phyloP scores from a whole-genome alignment of 2,888 invertebrate species.

The Clostera curtula region DNA sequence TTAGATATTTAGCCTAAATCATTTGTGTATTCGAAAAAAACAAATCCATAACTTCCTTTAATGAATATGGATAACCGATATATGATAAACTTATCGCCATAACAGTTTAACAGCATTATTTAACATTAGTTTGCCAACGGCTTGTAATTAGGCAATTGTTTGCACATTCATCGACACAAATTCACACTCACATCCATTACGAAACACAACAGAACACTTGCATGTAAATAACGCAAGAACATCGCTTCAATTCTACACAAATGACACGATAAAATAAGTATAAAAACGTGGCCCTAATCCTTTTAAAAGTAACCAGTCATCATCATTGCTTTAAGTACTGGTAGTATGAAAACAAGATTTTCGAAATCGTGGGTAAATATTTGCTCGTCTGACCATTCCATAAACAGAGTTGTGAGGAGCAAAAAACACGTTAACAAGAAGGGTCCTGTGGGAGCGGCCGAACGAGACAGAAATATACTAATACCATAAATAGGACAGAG shows the following conservation, averaged over 20 bases:
- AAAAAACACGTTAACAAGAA: conserved; percentile 71
- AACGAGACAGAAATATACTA: conserved; percentile 38
- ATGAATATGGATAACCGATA: too few species aligned
- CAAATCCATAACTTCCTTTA: too few species aligned
- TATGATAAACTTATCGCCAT: too few species aligned
- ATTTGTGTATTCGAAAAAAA: too few species aligned
- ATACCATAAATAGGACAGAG: conserved; percentile 29
- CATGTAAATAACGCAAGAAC: background rate
- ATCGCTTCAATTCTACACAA: conserved; percentile 12
- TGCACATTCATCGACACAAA: too few species aligned
- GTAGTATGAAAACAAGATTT: conserved; percentile 67
- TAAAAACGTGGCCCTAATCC: conserved; percentile 13
- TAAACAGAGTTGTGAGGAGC: conserved; percentile 60
- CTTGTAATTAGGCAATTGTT: too few species aligned
- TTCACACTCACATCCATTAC: too few species aligned
- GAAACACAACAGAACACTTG: too few species aligned
- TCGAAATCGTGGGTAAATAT: conserved; percentile 73
- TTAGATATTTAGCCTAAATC: too few species aligned
- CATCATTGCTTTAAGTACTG: conserved; percentile 41
- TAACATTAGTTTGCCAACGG: too few species aligned
- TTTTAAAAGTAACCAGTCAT: conserved; percentile 43
- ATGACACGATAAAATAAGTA: conserved; percentile 7
- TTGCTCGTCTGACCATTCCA: conserved; percentile 69
- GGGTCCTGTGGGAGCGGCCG: conserved; percentile 72
- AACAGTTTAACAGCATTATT: too few species aligned